Evolutionary conservation across 2,113 vertebrate species (phyloP).

Genomic region (Sus scrofa): T2T-Sscrofa CM000823.6:49285001-49285500

Average conservation of each 20-base stretch:
- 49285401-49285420: neutral
- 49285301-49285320: slow-evolving; percentile 33
- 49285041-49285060: too few species aligned
- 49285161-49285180: too few species aligned
- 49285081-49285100: too few species aligned
- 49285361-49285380: slow-evolving; percentile 6
- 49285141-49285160: too few species aligned
- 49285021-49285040: too few species aligned
- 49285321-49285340: too few species aligned
- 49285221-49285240: slow-evolving; percentile 28
- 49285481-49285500: too few species aligned
- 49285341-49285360: neutral
- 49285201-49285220: neutral
- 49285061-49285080: too few species aligned
- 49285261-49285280: slow-evolving; percentile 10
- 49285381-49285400: slow-evolving; percentile 55
- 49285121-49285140: too few species aligned
- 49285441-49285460: neutral
- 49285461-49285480: slow-evolving; percentile 56
- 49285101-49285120: too few species aligned
- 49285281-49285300: neutral
- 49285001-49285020: too few species aligned
- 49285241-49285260: slow-evolving; percentile 13
- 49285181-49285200: neutral
- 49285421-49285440: neutral